Evolutionary conservation across 2,888 invertebrate species (phyloP).

Genomic region (Cerceris rybyensis): DNA sequence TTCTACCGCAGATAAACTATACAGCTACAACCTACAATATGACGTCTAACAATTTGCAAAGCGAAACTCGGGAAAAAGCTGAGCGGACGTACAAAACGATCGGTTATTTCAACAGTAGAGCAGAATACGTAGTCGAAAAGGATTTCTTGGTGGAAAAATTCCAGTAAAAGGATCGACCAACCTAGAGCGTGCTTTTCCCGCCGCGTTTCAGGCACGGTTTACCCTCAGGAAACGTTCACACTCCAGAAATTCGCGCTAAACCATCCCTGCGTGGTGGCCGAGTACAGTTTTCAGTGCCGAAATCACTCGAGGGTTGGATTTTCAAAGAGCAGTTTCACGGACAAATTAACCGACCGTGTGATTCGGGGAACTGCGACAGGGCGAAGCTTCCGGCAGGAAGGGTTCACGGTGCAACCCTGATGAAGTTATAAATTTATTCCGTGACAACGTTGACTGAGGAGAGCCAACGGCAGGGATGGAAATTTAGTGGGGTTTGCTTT

Average conservation of each 20-base stretch:
- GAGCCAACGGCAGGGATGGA: no score
- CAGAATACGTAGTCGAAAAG: background rate
- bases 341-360: conserved; percentile 58
- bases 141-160: background rate
- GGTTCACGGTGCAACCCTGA: conserved; percentile 6
- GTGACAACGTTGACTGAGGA: background rate
- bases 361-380: conserved; percentile 43
- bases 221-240: conserved; percentile 30
- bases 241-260: conserved; percentile 41
- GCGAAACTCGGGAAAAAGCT: no score
- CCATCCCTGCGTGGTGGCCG: conserved; percentile 3
- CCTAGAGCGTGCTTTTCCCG: conserved; percentile 23
- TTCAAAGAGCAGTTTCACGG: conserved; percentile 53
- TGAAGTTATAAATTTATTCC: conserved; percentile 30
- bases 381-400: conserved; percentile 16
- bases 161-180: background rate
- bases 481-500: no score
- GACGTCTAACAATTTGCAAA: no score
- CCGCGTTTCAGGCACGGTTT: conserved; percentile 14
- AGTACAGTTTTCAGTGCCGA: conserved; percentile 33
- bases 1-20: no score
- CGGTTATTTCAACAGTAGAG: background rate
- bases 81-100: background rate
- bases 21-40: no score
- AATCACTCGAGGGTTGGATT: conserved; percentile 32